Percentiles rank a stretch among this genome's conserved stretches.
Evolutionary conservation across 2,888 invertebrate species (phyloP).

Genomic region (Anthophora plumipes): DNA sequence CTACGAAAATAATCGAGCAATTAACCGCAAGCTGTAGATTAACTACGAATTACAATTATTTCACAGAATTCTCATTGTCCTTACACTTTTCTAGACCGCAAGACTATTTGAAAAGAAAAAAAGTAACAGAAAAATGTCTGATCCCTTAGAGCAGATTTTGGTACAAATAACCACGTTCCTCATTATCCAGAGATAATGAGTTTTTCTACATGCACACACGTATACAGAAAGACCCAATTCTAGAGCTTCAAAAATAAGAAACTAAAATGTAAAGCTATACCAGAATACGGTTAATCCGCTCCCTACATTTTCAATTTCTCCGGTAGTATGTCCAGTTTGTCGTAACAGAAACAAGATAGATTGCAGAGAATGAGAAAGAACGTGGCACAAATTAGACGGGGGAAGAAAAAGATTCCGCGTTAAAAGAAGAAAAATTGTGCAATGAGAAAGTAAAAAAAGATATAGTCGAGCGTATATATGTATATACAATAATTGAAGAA

Average conservation of each 20-base stretch:
- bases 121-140: not conserved
- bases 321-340: not conserved
- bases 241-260: not conserved
- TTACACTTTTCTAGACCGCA: not conserved
- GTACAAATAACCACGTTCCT: not conserved
- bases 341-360: not conserved
- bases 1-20: not conserved
- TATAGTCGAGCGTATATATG: not conserved
- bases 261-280: not conserved
- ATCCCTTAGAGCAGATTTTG: not conserved
- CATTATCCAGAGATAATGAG: constrained; percentile 5
- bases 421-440: not conserved
- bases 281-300: not conserved
- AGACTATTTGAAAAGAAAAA: too few species aligned
- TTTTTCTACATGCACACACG: not conserved
- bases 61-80: not conserved
- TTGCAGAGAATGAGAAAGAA: not conserved
- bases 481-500: too few species aligned
- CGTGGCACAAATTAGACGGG: not conserved
- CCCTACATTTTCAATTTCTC: not conserved
- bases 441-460: not conserved
- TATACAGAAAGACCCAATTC: not conserved
- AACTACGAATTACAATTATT: not conserved
- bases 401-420: not conserved
- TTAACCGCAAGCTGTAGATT: not conserved